Evolutionary conservation across 2,888 invertebrate genomes (phyloP).

Genomic region (Clitarchus hookeri): DNA sequence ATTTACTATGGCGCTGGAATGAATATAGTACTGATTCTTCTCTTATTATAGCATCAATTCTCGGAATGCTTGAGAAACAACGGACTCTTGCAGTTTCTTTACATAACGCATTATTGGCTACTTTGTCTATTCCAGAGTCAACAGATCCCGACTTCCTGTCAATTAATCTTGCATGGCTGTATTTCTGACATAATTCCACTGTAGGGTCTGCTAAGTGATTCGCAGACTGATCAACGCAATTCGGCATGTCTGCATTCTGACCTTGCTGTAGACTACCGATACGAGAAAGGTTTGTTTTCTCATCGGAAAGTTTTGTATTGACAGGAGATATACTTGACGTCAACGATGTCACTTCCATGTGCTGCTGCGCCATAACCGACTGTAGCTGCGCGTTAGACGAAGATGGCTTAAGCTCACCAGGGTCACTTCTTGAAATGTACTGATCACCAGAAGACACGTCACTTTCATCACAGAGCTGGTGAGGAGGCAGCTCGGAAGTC

Average conservation of each 20-base stretch:
- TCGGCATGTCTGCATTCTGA: background rate
- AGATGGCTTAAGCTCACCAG: background rate
- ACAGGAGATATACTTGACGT: background rate
- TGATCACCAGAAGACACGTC: background rate
- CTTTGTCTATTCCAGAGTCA: background rate
- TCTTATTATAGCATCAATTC: background rate
- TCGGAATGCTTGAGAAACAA: background rate
- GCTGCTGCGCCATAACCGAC: background rate
- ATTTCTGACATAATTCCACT: background rate
- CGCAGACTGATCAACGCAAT: background rate
- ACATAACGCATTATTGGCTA: background rate
- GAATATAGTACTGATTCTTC: background rate
- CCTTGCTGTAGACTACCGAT: background rate
- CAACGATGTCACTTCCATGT: background rate
- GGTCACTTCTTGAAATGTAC: background rate
- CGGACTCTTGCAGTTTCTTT: background rate
- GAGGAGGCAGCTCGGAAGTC: background rate
- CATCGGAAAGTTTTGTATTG: background rate
- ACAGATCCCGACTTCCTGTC: background rate
- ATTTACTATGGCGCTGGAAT: background rate
- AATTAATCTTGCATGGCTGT: background rate
- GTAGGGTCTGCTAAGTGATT: background rate
- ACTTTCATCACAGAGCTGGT: background rate
- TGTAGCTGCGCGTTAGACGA: background rate
- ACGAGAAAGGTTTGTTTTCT: background rate